Base-by-base conservation (phyloP, 2,888 invertebrate species). In the Ichneumoninae sp. region DNA sequence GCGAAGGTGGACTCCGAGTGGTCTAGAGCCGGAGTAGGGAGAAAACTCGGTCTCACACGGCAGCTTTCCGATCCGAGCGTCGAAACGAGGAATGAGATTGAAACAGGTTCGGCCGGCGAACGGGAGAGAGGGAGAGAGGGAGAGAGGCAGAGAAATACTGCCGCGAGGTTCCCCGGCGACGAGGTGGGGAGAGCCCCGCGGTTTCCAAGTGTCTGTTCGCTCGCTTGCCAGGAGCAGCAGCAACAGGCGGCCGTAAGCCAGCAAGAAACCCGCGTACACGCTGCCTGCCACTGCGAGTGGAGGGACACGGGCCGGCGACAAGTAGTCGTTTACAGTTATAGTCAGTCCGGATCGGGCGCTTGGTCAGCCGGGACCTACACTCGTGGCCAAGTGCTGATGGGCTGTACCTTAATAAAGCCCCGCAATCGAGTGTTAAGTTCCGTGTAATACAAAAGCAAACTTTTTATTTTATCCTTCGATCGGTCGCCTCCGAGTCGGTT, bases 301-400 rank as follows among this genome's bases (percentile, higher is more conserved):
- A 19, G 47, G 66, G 33, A 52, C 33, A 69, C 71, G 33, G 40
- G 16, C 87, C 91, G 91, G 91, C 93, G 92, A 92, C 93, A 93
- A 93, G 93, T 93, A 93, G 93, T 92, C 92, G 92, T 93, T 93
- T 93, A 93, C 93, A 93, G 93, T 93, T 93, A 93, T 93, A 93
- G 93, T 93, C 93, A 93, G 93, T 93, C 93, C 93, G 93, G 91
- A 93, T 92, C 93, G 93, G 92, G 93, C 93, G 93, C 90, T 93
- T 92, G 93, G 91, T 92, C 92, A 93, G 92, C 92, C 92, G 92
- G 91, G 92, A 92, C 89, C 87, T 87, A 77, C 83, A 80, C 85
- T 80, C 63, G 83, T 85, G 84, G 81, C 68, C 74, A 73, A 77
- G 74, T 69, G 68, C 69, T 82, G 69, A 54, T 47, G 60, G 74